Base-by-base conservation (phyloP, 2,888 invertebrate genomes). In the Leucozona laternaria region DNA sequence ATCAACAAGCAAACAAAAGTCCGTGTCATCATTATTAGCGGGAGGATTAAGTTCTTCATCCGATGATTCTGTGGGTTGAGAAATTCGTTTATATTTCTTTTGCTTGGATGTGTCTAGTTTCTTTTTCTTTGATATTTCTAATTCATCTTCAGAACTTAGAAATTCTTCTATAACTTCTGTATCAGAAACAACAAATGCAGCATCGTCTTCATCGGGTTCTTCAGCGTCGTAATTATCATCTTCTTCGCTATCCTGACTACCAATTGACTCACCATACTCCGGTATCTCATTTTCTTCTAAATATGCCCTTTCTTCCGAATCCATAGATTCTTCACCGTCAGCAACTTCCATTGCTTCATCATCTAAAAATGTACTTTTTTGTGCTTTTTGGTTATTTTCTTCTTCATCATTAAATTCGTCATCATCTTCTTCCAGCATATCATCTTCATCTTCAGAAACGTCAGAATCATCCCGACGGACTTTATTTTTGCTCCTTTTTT, bases 121-220 rank as follows among this genome's bases (percentile, higher is more conserved):
- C 6, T 22, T 15, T 50, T 50, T 7, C 11, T 37, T 7, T 13
- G 43, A 10, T 10, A 13, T 66, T 11, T 50, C 57, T 20, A 40
- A 17, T 15, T 40, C 68, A 22, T 66, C 70, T 10, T 83, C 80
- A 2, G 71, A 73, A 34, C 75, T 70, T 2, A 31, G 34, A 31
- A 64, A 34, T 11, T 48, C 57, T 5, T 70, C 40, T 4, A 62
- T 1, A 20, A 40, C 17, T 7, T 88, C 90, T 11, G 79, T 78
- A 55, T 93, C 93, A 2, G 94, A 93, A 87, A 94, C 94, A 76
- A 95, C 89, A 89, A 95, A 95, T 0, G 94, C 94, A 88, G 93
- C 94, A 89, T 94, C 93, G 0, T 93, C 91, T 76, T 93, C 93
- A 79, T 93, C 90, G 13, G 93, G 93, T 6, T 92, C 90, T 7